Evolutionary conservation across 1,140 invertebrate genomes (phyloP), one percentile per base, ranked within the genome.

Genomic region (Drosophila mojavensis): DNA sequence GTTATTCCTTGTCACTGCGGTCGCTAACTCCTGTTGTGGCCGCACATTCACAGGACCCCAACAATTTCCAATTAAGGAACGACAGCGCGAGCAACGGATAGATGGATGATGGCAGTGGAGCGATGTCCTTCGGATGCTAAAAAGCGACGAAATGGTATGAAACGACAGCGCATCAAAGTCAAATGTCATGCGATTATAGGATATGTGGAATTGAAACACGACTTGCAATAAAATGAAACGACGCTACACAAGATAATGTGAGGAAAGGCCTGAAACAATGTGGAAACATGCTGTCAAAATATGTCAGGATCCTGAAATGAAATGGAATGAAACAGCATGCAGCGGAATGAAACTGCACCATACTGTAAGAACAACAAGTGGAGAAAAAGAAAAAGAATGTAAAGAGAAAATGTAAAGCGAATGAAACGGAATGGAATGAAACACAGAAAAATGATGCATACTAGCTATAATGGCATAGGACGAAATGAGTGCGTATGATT

Each of bases 41-140:
- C 43, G 54, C 56, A 54, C 47, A 56, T 67, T 73, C 56, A 54
- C 55, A 48, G 28, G 50, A 51, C 28, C 67, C 28, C 67, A 62
- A 56, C 67, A 63, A 45, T 70, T 82, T 82, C 70, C 80, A 82
- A 83, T 82, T 83, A 77, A 58, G 67, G 68, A 81, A 20, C 43
- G 51, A 75, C 11, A 61, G 15, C 20, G 24, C 4, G 20, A 24
- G 39, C 36, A 17, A 47, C 15, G 43, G 43, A 47, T 55, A 50
- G 17, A 20, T 11, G 2, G 1, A 17, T 26, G 5, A 20, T 39
- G n/a, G 20, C 20, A 17, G 15, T 51, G 9, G 17, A 24, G 24
- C 13, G 26, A 15, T 11, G 24, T 9, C 20, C 26, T 43, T 39
- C 36, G 10, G 10, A 17, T 43, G 5, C 36, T n/a, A 43, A 28